phyloP scores from a whole-genome alignment of 2,113 vertebrate genomes.

The Myxocyprinus asiaticus region DNA sequence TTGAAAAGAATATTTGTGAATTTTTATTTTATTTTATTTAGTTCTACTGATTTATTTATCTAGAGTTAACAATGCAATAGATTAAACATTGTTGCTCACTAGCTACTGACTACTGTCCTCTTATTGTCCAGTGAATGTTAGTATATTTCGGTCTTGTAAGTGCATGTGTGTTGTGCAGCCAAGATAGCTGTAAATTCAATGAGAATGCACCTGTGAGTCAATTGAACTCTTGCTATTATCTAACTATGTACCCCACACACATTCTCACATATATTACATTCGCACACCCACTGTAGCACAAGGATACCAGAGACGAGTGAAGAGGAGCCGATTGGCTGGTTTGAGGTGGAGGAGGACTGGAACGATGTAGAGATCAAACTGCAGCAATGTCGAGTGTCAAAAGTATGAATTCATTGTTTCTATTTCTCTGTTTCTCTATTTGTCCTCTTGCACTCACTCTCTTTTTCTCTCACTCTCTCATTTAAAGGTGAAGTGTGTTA shows the following conservation, averaged over 20 bases:
- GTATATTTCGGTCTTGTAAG: no score
- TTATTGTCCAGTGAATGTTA: no score
- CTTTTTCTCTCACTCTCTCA: no score
- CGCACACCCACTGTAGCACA: constrained; percentile 48
- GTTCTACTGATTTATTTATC: neutral
- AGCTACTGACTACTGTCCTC: no score
- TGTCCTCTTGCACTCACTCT: no score
- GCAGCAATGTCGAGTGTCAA: constrained; percentile 85
- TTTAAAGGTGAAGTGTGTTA: no score
- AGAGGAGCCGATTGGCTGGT: constrained; percentile 93
- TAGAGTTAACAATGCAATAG: no score
- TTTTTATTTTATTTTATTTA: neutral
- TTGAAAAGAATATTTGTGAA: neutral
- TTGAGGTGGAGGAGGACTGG: constrained; percentile 96
- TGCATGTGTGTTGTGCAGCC: no score
- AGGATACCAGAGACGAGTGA: constrained; percentile 72
- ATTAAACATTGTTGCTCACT: no score
- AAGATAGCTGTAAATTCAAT: neutral
- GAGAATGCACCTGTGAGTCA: neutral
- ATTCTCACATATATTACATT: no score
- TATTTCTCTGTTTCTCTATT: neutral
- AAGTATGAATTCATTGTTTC: constrained; percentile 71
- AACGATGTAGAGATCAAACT: constrained; percentile 93
- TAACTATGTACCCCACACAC: no score
- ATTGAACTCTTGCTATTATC: constrained; percentile 40